These are phyloP conservation scores for Hipposideros larvatus DNA, from an alignment of 2,797 vertebrate genomes.

Conservation along the genomic window DNA sequence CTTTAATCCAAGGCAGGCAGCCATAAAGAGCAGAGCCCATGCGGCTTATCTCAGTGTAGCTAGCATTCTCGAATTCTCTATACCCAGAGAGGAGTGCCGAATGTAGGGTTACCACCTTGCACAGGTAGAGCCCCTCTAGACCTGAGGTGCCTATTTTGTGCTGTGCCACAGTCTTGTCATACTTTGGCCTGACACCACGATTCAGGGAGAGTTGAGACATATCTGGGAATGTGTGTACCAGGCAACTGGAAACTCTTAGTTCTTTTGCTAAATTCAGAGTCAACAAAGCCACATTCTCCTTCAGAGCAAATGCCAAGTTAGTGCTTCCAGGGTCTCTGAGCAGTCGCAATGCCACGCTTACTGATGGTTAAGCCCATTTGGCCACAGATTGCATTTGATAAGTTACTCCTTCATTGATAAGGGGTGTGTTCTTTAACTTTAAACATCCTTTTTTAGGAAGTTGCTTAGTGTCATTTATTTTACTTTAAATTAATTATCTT, in stretches of 20 bases:
- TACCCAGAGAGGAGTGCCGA: not conserved
- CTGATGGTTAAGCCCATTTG: not conserved
- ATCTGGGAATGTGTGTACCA: not conserved
- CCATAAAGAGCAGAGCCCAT: not conserved
- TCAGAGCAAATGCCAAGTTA: not conserved
- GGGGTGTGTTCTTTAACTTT: slow-evolving; percentile 66
- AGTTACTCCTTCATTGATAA: slow-evolving; percentile 15
- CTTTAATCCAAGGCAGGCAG: not conserved
- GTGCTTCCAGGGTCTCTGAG: not conserved
- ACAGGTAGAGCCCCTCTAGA: not conserved
- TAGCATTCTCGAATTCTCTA: not conserved
- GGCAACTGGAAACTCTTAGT: not conserved
- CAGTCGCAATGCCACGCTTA: not conserved
- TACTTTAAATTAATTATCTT: slow-evolving; percentile 68
- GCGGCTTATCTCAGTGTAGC: not conserved
- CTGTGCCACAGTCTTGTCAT: not conserved
- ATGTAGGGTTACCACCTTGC: not conserved
- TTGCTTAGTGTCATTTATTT: slow-evolving; percentile 46
- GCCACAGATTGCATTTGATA: not conserved
- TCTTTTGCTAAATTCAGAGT: not conserved
- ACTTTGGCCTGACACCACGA: not conserved
- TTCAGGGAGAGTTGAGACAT: not conserved
- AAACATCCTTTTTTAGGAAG: slow-evolving; percentile 47
- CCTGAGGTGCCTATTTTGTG: not conserved
- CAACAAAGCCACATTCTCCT: not conserved